These are phyloP conservation scores for Astropecten irregularis DNA, from an alignment of 53 echinoderm and acorn worm species.

Conservation along the genomic window DNA sequence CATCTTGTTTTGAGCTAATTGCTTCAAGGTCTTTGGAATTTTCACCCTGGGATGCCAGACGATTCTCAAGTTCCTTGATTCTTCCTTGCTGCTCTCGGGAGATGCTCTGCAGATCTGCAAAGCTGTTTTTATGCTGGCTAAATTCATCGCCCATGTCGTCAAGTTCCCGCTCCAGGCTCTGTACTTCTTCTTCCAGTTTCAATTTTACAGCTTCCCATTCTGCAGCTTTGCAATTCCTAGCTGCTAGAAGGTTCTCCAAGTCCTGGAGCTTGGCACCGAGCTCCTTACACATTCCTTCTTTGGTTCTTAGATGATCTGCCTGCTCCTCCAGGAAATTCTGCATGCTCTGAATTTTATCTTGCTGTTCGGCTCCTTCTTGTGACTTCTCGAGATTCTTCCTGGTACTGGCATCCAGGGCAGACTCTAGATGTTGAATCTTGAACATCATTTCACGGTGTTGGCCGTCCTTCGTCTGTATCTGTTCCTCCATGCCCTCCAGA, in stretches of 20 bases:
- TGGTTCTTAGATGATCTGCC: slow-evolving; percentile 14
- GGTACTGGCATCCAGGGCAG: slow-evolving; percentile 6
- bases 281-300: background rate
- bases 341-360: background rate
- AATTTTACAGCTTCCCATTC: background rate
- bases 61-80: background rate
- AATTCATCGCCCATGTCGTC: slow-evolving; percentile 8
- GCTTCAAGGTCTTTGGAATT: slow-evolving; percentile 8
- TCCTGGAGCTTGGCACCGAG: background rate
- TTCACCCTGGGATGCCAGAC: background rate
- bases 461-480: background rate
- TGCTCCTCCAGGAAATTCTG: slow-evolving; percentile 17
- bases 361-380: slow-evolving; percentile 3
- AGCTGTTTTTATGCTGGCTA: slow-evolving; percentile 12
- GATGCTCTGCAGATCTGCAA: slow-evolving; percentile 3
- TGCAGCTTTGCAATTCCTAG: background rate
- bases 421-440: slow-evolving; percentile 40
- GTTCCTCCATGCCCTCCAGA: background rate
- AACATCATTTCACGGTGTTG: background rate
- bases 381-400: slow-evolving; percentile 9
- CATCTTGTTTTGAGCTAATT: background rate
- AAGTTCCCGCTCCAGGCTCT: slow-evolving; percentile 16
- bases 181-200: background rate
- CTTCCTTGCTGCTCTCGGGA: slow-evolving; percentile 15
- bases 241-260: background rate